Evolutionary conservation across 2,888 invertebrate species (phyloP).

Genomic region (Gasteruption jaculator): DNA sequence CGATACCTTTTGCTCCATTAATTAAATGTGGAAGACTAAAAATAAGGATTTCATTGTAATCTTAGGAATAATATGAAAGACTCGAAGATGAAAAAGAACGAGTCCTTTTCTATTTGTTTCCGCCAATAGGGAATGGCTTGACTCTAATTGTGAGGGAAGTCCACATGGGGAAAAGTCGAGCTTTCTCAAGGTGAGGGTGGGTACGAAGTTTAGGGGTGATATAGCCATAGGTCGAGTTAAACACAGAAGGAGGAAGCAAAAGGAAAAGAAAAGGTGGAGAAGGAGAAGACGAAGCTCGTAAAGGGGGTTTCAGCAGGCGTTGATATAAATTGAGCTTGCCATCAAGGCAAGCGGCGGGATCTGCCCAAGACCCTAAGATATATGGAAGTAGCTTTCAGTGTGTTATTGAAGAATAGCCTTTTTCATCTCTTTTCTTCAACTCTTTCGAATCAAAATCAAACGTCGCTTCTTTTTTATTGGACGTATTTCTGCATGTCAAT

Average conservation of each 20-base stretch:
- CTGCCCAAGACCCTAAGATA: constrained; percentile 37
- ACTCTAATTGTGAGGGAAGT: constrained; percentile 30
- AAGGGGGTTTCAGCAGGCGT: constrained; percentile 48
- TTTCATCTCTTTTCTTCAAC: no score
- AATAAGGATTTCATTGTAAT: no score
- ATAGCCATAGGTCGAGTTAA: constrained; percentile 20
- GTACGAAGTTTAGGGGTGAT: constrained; percentile 25
- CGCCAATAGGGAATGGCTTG: constrained; percentile 34
- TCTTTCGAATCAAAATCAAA: no score
- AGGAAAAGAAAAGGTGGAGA: constrained; percentile 22
- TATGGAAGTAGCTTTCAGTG: constrained; percentile 41
- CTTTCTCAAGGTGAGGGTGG: constrained; percentile 20
- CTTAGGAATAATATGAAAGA: no score
- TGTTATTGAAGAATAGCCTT: constrained; percentile 41
- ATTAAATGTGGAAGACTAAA: no score
- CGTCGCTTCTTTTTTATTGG: no score
- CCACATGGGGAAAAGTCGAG: constrained; percentile 25
- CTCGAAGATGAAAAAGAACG: no score
- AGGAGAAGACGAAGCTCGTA: constrained; percentile 41
- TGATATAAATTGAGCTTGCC: constrained; percentile 51
- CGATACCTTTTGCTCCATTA: no score
- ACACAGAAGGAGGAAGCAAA: constrained; percentile 17
- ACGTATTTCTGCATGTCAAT: no score
- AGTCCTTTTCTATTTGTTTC: constrained; percentile 28
- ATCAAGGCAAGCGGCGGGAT: constrained; percentile 48